Evolutionary conservation across 2,113 vertebrate species (phyloP), one percentile per base, ranked within the genome.

Genomic region (Vulpes vulpes): DNA sequence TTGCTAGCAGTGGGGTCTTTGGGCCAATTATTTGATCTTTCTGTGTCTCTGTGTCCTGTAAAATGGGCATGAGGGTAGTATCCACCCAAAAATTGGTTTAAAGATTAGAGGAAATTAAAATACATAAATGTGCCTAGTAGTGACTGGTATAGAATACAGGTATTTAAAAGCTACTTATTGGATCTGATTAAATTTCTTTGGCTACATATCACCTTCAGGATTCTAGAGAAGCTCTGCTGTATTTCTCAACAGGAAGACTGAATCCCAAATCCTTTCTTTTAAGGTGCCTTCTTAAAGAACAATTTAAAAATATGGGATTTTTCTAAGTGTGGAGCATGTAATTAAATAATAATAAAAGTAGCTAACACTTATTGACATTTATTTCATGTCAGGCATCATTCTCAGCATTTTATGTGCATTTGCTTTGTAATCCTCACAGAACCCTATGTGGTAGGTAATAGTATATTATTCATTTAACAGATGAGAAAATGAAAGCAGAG

Each of bases 81-180:
- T 1, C 5, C 3, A 85, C 32, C 27, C 89, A 67, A 86, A 95
- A 95, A 25, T 16, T 65, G 35, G 51, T 65, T 69, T 91, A 87
- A 95, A 23, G 14, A 69, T 92, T 84, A 93, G 83, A 97, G 27
- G 38, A 89, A 43, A 89, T 91, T 96, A 96, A 96, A 83, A 86
- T 71, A 95, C 55, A 59, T 49, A 89, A 69, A 65, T 73, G n/a
- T 95, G 11, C 59, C 53, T 82, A 84, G 30, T n/a, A 53, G 9
- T 59, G n/a, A 38, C 71, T 93, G 53, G 60, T 53, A 43, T 22
- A 23, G 15, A 74, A 22, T 64, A n/a, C 17, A 94, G 10, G 25
- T 80, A 59, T 81, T 82, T 10, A 81, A 3, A 62, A 84, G 91
- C 22, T 76, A 35, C 10, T 84, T 84, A 57, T 35, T 86, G 62